Percentiles rank a stretch among this genome's conserved stretches.
Evolutionary conservation across 2,888 invertebrate species (phyloP).

Genomic region (Gari tellinella): DNA sequence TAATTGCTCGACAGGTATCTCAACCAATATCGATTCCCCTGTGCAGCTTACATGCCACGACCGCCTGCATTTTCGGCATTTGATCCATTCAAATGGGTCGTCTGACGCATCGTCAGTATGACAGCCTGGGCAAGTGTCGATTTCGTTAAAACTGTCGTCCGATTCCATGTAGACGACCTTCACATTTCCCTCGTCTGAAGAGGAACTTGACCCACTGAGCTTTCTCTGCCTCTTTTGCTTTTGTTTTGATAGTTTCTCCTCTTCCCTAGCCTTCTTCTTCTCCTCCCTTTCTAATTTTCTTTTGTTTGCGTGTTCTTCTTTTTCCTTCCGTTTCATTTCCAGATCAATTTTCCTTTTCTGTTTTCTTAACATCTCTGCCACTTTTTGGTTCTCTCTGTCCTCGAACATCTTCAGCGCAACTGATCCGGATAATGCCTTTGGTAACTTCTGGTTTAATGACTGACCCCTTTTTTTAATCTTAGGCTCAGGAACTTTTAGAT

Average conservation of each 20-base stretch:
- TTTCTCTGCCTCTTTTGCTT: too few species aligned
- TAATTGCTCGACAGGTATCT: slow-evolving; percentile 13
- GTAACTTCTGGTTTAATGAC: neutral
- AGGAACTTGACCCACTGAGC: neutral
- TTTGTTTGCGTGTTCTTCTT: neutral
- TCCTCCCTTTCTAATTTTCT: slow-evolving; percentile 1
- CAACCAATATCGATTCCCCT: slow-evolving; percentile 13
- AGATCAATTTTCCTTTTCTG: neutral
- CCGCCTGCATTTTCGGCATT: slow-evolving; percentile 8
- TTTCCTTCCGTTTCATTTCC: neutral
- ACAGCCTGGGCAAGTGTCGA: slow-evolving; percentile 11
- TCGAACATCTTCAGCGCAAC: slow-evolving; percentile 8
- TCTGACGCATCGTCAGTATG: slow-evolving; percentile 5
- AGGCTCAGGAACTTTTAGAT: slow-evolving; percentile 1
- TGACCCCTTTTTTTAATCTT: neutral
- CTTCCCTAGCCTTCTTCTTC: neutral
- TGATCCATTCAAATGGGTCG: slow-evolving; percentile 7
- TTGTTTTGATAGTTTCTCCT: too few species aligned
- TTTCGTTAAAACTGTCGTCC: slow-evolving; percentile 11
- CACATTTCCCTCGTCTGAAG: slow-evolving; percentile 4
- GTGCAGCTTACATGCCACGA: slow-evolving; percentile 22
- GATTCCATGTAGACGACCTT: slow-evolving; percentile 11
- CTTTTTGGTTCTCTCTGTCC: slow-evolving; percentile 3
- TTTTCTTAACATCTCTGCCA: neutral
- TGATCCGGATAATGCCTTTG: slow-evolving; percentile 14